Evolutionary conservation across 23 tunicate species (phyloP).

Genomic region (Corella eumyota): DNA sequence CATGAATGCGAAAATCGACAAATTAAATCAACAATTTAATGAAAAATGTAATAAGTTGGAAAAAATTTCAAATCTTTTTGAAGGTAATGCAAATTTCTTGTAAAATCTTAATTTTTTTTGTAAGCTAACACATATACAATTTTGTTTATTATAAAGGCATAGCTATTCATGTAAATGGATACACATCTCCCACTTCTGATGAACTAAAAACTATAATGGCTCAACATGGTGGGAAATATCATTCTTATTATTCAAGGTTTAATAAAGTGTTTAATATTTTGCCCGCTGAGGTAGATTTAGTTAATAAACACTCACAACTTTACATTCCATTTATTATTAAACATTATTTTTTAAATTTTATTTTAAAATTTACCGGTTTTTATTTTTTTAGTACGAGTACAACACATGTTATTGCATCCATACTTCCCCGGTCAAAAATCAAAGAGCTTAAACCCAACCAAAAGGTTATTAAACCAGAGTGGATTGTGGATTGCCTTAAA

Average conservation of each 20-base stretch:
- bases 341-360: too few relatives aligned
- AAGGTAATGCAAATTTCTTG: too few relatives aligned
- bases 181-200: constrained; percentile 67
- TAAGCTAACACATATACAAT: too few relatives aligned
- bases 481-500: constrained; percentile 75
- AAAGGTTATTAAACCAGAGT: constrained; percentile 74
- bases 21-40: constrained; percentile 62
- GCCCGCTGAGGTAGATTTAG: too few relatives aligned
- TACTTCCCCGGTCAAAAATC: constrained; percentile 66
- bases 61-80: constrained; percentile 35
- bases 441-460: constrained; percentile 65
- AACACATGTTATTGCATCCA: constrained; percentile 70
- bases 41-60: constrained; percentile 4
- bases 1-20: constrained; percentile 62
- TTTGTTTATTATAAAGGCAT: too few relatives aligned
- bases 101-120: too few relatives aligned
- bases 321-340: too few relatives aligned
- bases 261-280: background rate
- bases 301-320: too few relatives aligned
- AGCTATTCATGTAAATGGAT: constrained; percentile 86
- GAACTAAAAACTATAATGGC: constrained; percentile 74
- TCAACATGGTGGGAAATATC: constrained; percentile 87
- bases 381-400: constrained; percentile 39
- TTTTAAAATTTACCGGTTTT: too few relatives aligned
- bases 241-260: constrained; percentile 80